These are phyloP conservation scores for Danio tinwini DNA, from an alignment of 2,797 vertebrate species.

Conservation along the genomic window DNA sequence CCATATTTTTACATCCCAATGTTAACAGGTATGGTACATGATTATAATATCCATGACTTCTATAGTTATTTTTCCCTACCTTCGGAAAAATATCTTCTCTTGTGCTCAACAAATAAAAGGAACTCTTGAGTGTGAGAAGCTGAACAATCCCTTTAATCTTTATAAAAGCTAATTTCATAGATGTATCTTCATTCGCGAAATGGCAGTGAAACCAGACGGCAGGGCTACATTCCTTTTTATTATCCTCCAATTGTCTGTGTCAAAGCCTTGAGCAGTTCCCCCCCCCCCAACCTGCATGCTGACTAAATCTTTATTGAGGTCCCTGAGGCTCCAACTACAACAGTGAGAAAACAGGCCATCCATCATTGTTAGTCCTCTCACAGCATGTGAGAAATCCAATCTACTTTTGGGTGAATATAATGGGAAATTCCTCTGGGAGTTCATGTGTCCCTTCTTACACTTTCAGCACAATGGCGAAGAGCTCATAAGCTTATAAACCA, in stretches of 20 bases:
- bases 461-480: background rate
- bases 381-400: conserved; percentile 68
- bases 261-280: background rate
- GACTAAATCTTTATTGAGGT: conserved; percentile 47
- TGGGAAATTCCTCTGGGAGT: conserved; percentile 58
- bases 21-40: too few species aligned
- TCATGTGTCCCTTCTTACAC: conserved; percentile 37
- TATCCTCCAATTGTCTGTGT: too few species aligned
- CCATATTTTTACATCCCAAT: too few species aligned
- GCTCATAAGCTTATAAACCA: conserved; percentile 6
- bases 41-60: too few species aligned
- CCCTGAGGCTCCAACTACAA: conserved; percentile 34
- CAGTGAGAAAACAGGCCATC: conserved; percentile 64
- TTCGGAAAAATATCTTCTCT: too few species aligned
- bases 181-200: background rate
- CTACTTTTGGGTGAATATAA: conserved; percentile 52
- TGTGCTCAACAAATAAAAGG: too few species aligned
- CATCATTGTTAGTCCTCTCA: conserved; percentile 71
- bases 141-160: background rate
- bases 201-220: conserved; percentile 13
- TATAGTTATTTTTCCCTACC: too few species aligned
- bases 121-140: too few species aligned
- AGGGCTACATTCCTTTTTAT: background rate
- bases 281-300: conserved; percentile 48
- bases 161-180: background rate